A percentile compares a stretch with the other conserved stretches of the same genome.
These are phyloP conservation scores for Globia sparganii DNA, from an alignment of 2,888 invertebrate genomes.

Conservation along the genomic window DNA sequence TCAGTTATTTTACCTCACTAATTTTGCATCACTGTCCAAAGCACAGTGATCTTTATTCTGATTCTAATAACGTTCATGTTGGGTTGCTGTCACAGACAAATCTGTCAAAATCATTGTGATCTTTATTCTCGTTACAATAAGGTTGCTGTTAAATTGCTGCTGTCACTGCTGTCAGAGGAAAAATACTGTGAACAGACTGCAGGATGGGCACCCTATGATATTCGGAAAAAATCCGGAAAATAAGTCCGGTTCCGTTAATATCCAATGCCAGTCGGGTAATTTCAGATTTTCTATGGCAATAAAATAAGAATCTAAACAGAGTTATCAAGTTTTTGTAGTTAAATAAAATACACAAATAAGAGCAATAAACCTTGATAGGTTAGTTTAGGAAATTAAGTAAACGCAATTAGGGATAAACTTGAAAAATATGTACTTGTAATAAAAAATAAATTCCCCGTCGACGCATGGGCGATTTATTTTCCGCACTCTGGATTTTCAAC, in stretches of 20 bases:
- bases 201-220: not conserved
- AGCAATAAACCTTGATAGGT: constrained; percentile 35
- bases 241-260: constrained; percentile 21
- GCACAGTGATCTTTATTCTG: too few species aligned
- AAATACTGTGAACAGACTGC: too few species aligned
- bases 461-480: not conserved
- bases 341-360: constrained; percentile 16
- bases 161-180: too few species aligned
- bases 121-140: too few species aligned
- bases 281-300: constrained; percentile 41
- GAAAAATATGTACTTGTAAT: not conserved
- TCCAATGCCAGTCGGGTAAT: constrained; percentile 27
- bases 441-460: not conserved
- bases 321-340: constrained; percentile 1
- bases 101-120: too few species aligned
- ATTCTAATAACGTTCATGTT: too few species aligned
- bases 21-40: too few species aligned
- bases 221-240: constrained; percentile 2
- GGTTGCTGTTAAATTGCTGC: too few species aligned
- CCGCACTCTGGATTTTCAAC: not conserved
- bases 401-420: constrained; percentile 5
- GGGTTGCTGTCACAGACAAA: too few species aligned
- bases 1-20: too few species aligned
- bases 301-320: constrained; percentile 29
- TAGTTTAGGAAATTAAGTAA: constrained; percentile 32